Conservation (phyloP, 2,113 vertebrate genomes). For the Alethe castanea region DNA sequence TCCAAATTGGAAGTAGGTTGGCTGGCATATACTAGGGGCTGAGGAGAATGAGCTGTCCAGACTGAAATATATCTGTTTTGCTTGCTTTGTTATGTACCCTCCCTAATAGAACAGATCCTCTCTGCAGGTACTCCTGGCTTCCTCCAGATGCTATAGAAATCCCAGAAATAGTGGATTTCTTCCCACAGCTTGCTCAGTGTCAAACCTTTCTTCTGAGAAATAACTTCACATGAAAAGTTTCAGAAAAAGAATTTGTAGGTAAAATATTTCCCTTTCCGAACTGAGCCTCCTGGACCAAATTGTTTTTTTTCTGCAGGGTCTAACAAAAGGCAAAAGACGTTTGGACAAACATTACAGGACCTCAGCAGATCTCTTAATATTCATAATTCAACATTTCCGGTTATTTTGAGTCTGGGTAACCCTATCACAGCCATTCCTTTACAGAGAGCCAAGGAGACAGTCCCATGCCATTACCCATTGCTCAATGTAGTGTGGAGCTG, state of each 20-base stretch:
- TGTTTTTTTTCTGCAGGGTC: not conserved
- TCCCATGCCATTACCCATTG: not conserved
- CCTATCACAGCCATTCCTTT: not conserved
- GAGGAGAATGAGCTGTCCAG: not conserved
- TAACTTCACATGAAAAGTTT: not conserved
- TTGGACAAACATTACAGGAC: not conserved
- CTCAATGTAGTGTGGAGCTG: not conserved
- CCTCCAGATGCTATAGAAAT: not conserved
- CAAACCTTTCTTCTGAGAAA: not conserved
- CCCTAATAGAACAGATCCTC: no score
- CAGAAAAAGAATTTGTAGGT: not conserved
- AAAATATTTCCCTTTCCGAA: not conserved
- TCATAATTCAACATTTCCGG: not conserved
- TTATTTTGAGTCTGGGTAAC: not conserved
- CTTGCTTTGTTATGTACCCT: not conserved
- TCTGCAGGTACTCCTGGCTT: not conserved
- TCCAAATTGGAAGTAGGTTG: not conserved
- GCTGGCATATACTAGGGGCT: not conserved
- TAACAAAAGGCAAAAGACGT: not conserved
- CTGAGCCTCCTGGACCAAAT: not conserved
- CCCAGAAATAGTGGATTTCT: not conserved
- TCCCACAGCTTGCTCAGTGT: not conserved
- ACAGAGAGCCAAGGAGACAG: not conserved
- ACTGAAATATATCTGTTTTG: not conserved
- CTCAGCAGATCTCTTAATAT: not conserved